Conservation (phyloP, 2,888 invertebrate species). For the Electrophaes corylata region DNA sequence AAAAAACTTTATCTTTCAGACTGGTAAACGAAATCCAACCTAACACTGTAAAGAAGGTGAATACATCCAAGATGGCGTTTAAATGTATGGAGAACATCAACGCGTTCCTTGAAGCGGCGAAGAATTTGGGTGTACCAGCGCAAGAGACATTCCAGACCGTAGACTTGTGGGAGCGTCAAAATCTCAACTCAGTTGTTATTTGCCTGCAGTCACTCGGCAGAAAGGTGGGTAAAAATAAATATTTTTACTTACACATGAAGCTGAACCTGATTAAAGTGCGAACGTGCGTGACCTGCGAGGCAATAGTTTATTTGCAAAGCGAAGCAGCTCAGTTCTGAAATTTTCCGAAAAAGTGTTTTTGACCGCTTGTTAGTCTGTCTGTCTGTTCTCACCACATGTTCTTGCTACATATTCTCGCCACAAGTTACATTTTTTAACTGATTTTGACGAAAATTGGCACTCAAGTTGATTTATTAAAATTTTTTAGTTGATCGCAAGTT, state of each 20-base stretch:
- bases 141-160: conserved; percentile 99
- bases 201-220: conserved; percentile 97
- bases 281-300: no score
- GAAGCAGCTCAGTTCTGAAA: no score
- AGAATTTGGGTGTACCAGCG: conserved; percentile 94
- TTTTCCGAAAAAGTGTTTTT: no score
- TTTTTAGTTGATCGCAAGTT: no score
- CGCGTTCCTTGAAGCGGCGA: conserved; percentile 93
- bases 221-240: conserved; percentile 87
- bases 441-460: no score
- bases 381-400: no score
- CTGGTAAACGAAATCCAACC: conserved; percentile 94
- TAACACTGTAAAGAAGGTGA: conserved; percentile 95
- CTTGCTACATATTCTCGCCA: no score
- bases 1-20: conserved; percentile 85
- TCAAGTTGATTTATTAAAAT: no score
- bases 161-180: conserved; percentile 98
- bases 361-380: no score
- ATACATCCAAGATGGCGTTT: conserved; percentile 95
- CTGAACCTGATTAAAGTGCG: no score
- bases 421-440: no score
- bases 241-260: neutral
- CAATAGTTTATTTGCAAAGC: no score
- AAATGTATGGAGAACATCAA: conserved; percentile 99
- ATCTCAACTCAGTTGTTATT: conserved; percentile 97